A percentile compares a stretch with the other conserved stretches of the same genome.
Conservation (phyloP, 2,113 vertebrate species). For the zebrafish (Danio rerio) region GRCz12tu NC_133180.1:22403501-22404000, state of each 20-base stretch:
- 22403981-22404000: too few species aligned
- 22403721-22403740: not conserved
- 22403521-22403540: not conserved
- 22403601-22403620: conserved; percentile 29
- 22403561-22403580: conserved; percentile 42
- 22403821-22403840: too few species aligned
- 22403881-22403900: not conserved
- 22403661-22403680: conserved; percentile 2
- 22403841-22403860: not conserved
- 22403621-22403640: not conserved
- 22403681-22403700: not conserved
- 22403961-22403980: too few species aligned
- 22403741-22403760: not conserved
- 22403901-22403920: not conserved
- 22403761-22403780: not conserved
- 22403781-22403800: not conserved
- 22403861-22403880: not conserved
- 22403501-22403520: not conserved
- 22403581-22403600: conserved; percentile 38
- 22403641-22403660: conserved; percentile 17
- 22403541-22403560: conserved; percentile 24
- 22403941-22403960: not conserved
- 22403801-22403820: too few species aligned
- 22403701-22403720: not conserved
- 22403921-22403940: too few species aligned